Evolutionary conservation across 1,140 invertebrate species (phyloP), one percentile per base, ranked within the genome.

Genomic region (Zaprionus inermis): DNA sequence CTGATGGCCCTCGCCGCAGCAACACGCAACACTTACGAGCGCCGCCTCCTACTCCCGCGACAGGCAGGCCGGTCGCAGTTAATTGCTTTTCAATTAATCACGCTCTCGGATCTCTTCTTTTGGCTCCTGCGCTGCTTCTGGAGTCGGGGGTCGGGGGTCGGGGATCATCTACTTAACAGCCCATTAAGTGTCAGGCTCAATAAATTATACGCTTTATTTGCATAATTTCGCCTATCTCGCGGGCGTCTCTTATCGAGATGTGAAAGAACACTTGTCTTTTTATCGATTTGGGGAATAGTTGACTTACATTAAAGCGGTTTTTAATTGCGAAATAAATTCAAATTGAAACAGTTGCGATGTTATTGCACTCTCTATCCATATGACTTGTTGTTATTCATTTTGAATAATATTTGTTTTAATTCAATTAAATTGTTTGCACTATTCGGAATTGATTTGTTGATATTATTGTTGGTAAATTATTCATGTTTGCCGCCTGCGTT

Each of bases 61-160:
- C 18, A 2, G 44, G 9, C 18, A 9, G 36, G 32, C 20, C 12
- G 38, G 38, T 66, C 56, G 44, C 41, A 68, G 56, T 79, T 81
- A 86, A 88, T 88, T 79, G 75, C 73, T 82, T 83, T 71, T 74
- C 78, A 79, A 83, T 82, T 86, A 76, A 79, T 75, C 51, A 59
- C 58, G 54, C 60, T 81, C 52, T 60, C 56, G 22, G 61, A 41
- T 60, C 30, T 9, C 16, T 68, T 70, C 22, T 60, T 30, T 38
- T 41, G 34, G 9, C 24, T 28, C 5, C 24, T 28, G 24, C 11
- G n/a, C 18, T 18, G 10, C 11, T 2, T 7, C 11, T 11, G 1
- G 38, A 30, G 46, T n/a, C 4, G 20, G 65, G 56, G 56, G 46
- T 60, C 64, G 7, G 30, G 5, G 28, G 28, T 28, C 28, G 28